A percentile compares a stretch with the other conserved stretches of the same genome.
These are phyloP conservation scores for Cataglyphis cursor DNA, from an alignment of 2,888 invertebrate species.

Conservation along the genomic window DNA sequence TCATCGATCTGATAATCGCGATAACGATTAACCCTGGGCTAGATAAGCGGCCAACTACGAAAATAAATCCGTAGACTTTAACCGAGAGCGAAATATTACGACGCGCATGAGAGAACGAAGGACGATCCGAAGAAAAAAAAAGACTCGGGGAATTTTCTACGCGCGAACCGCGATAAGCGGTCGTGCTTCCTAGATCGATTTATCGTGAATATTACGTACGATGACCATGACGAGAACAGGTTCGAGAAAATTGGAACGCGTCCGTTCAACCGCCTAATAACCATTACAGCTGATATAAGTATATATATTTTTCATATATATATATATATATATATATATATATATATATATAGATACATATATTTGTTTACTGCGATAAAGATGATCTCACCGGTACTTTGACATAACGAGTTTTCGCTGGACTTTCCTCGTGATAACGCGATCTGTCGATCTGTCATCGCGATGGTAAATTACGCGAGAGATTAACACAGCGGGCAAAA, in stretches of 20 bases:
- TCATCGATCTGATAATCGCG: slow-evolving; percentile 28
- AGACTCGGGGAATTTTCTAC: background rate
- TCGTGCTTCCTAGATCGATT: slow-evolving; percentile 22
- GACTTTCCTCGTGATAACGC: slow-evolving; percentile 6
- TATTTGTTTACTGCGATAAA: slow-evolving; percentile 22
- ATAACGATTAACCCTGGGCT: slow-evolving; percentile 29
- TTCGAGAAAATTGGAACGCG: slow-evolving; percentile 47
- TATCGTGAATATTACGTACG: slow-evolving; percentile 15
- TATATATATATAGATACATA: background rate
- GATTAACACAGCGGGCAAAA: background rate
- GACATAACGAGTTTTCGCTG: slow-evolving; percentile 37
- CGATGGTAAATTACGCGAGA: background rate
- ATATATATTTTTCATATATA: slow-evolving; percentile 11
- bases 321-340: slow-evolving; percentile 5
- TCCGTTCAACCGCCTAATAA: slow-evolving; percentile 40
- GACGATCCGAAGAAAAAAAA: background rate
- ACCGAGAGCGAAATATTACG: slow-evolving; percentile 39
- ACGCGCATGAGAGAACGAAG: background rate
- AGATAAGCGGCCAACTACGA: slow-evolving; percentile 37
- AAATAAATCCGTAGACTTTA: slow-evolving; percentile 49
- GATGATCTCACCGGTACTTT: slow-evolving; percentile 38
- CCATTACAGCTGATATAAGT: slow-evolving; percentile 24
- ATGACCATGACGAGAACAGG: slow-evolving; percentile 40
- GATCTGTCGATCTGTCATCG: background rate
- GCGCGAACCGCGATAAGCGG: background rate